Conservation (phyloP, 2,797 vertebrate species). For the Acanthis flammea region DNA sequence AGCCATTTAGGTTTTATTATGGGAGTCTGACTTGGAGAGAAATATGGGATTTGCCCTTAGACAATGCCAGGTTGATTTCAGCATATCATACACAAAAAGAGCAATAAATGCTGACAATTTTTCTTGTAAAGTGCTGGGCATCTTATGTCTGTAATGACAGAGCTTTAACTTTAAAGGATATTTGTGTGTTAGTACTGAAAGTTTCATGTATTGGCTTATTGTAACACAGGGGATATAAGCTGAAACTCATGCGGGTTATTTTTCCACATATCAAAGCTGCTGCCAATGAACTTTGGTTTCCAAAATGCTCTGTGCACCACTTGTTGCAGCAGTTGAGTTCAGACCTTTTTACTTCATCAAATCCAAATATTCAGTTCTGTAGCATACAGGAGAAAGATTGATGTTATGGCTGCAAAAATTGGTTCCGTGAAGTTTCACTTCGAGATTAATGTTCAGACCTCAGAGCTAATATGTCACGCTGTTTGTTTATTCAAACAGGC, state of each 20-base stretch:
- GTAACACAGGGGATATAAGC: not conserved
- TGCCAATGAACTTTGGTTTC: not conserved
- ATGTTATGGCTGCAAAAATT: not conserved
- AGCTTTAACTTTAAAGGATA: not conserved
- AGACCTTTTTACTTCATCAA: not conserved
- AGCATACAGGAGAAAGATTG: not conserved
- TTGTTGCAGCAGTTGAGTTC: not conserved
- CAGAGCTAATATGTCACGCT: not conserved
- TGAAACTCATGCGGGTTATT: fast-evolving
- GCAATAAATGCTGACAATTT: not conserved
- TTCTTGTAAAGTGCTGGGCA: not conserved
- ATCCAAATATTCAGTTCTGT: not conserved
- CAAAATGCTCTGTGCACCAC: not conserved
- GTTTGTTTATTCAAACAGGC: slow-evolving; percentile 15
- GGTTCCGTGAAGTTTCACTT: not conserved
- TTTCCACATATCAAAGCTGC: not conserved
- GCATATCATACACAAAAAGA: not conserved
- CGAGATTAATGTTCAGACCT: slow-evolving; percentile 18
- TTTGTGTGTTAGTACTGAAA: not conserved
- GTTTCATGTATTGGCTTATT: not conserved
- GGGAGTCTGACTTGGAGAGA: not conserved
- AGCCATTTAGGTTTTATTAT: slow-evolving; percentile 14
- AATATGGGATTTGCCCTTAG: not conserved
- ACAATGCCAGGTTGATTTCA: not conserved
- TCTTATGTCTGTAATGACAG: not conserved